phyloP scores from a whole-genome alignment of 2,888 invertebrate species.

The Oscheius sp. region DNA sequence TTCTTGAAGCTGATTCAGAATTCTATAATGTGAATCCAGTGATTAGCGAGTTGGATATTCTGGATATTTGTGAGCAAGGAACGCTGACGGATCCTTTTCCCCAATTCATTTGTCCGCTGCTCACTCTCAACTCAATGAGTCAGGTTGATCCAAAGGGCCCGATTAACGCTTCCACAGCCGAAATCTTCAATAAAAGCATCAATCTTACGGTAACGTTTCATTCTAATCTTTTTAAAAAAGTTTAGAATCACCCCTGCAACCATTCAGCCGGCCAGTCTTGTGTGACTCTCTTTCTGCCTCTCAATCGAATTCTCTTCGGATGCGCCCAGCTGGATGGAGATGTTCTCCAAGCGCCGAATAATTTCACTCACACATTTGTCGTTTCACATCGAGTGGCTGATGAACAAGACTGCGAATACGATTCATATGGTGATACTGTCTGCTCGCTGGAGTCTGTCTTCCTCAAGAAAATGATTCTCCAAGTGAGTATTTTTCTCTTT shows the following conservation, averaged over 20 bases:
- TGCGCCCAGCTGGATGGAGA: not conserved
- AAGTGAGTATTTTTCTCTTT: not conserved
- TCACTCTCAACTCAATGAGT: not conserved
- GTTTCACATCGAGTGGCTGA: not conserved
- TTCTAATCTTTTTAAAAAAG: too few species aligned
- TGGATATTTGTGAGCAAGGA: conserved; percentile 1
- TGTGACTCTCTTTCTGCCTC: conserved; percentile 4
- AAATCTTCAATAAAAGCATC: not conserved
- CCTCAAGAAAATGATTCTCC: not conserved
- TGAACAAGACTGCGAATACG: conserved; percentile 3
- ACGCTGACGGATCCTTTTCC: conserved; percentile 7
- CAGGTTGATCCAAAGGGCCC: not conserved
- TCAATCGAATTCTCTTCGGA: conserved; percentile 11
- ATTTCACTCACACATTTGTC: conserved; percentile 4
- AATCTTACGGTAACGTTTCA: too few species aligned
- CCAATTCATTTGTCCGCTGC: conserved; percentile 1
- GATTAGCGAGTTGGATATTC: not conserved
- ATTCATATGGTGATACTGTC: not conserved
- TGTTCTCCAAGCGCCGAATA: not conserved
- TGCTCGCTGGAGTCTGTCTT: conserved; percentile 6
- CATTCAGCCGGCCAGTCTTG: conserved; percentile 4
- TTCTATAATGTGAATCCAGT: not conserved
- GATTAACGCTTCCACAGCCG: not conserved
- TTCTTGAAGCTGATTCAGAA: not conserved
- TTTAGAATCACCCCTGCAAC: conserved; percentile 14